phyloP scores from a whole-genome alignment of 2,113 vertebrate species.

The Calidris pugnax region DNA sequence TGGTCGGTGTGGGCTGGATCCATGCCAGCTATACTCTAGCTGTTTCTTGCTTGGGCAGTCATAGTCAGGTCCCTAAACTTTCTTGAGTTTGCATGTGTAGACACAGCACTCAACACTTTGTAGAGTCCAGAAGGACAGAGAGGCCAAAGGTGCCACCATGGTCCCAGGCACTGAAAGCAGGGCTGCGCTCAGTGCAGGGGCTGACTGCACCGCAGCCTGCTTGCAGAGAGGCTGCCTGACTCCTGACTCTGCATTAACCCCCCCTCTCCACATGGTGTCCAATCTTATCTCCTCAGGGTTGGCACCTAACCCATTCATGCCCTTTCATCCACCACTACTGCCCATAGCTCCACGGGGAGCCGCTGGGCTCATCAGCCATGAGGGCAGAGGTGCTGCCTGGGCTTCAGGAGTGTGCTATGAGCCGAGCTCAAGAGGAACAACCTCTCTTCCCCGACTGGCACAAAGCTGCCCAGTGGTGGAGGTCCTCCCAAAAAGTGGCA shows the following conservation, averaged over 20 bases:
- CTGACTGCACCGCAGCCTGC: background rate
- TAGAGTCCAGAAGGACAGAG: background rate
- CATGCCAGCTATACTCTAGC: background rate
- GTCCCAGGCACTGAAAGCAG: background rate
- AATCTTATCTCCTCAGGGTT: background rate
- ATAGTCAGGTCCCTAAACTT: background rate
- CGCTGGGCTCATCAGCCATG: background rate
- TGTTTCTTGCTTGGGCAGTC: background rate
- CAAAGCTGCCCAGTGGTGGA: background rate
- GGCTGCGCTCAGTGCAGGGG: background rate
- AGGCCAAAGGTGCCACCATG: background rate
- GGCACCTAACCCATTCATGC: background rate
- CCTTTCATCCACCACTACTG: background rate
- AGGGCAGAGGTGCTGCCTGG: background rate
- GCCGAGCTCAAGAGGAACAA: background rate
- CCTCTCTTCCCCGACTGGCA: background rate
- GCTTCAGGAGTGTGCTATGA: background rate
- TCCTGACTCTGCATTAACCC: background rate
- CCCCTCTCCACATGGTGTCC: background rate
- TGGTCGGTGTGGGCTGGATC: accelerated
- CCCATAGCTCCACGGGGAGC: accelerated
- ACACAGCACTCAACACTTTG: background rate
- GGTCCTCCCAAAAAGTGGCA: background rate
- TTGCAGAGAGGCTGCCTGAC: background rate
- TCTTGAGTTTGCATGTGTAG: background rate